Conservation (phyloP, 1,140 invertebrate species). For the Vanessa tameamea region DNA sequence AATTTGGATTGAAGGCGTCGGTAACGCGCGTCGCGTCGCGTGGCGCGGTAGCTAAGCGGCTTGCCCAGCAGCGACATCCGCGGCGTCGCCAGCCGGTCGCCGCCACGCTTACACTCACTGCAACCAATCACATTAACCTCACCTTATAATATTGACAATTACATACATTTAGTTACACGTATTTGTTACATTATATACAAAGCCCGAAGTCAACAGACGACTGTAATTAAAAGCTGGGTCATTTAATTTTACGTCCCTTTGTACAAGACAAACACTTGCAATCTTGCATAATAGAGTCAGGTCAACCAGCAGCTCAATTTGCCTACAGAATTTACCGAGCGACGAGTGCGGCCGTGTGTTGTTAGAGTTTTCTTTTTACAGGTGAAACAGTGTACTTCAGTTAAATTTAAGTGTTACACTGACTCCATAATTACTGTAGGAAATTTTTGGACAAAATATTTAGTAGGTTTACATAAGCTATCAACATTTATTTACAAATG, state of each 20-base stretch:
- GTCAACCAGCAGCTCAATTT: slow-evolving; percentile 38
- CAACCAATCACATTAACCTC: slow-evolving; percentile 50
- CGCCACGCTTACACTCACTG: slow-evolving; percentile 77
- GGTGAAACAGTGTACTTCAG: slow-evolving; percentile 26
- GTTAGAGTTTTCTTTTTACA: slow-evolving; percentile 31
- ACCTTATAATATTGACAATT: neutral
- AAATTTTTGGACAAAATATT: neutral
- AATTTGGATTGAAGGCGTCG: slow-evolving; percentile 92
- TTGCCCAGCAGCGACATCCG: slow-evolving; percentile 95
- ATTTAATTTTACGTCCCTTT: neutral
- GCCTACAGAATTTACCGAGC: slow-evolving; percentile 36
- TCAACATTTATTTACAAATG: neutral
- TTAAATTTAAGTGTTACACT: slow-evolving; percentile 31
- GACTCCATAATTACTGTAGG: slow-evolving; percentile 15
- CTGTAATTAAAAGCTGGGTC: neutral
- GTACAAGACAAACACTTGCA: slow-evolving; percentile 10
- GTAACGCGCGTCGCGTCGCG: slow-evolving; percentile 93
- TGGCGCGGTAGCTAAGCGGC: slow-evolving; percentile 92
- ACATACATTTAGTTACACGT: neutral
- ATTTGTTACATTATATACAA: neutral
- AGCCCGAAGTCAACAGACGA: neutral
- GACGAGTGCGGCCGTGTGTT: slow-evolving; percentile 28
- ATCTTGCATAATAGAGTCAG: slow-evolving; percentile 30
- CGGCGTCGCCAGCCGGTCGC: slow-evolving; percentile 86
- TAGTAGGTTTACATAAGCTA: neutral